Evolutionary conservation across 1,140 invertebrate genomes (phyloP).

Genomic region (silkworm (Bombyx mori)): DNA sequence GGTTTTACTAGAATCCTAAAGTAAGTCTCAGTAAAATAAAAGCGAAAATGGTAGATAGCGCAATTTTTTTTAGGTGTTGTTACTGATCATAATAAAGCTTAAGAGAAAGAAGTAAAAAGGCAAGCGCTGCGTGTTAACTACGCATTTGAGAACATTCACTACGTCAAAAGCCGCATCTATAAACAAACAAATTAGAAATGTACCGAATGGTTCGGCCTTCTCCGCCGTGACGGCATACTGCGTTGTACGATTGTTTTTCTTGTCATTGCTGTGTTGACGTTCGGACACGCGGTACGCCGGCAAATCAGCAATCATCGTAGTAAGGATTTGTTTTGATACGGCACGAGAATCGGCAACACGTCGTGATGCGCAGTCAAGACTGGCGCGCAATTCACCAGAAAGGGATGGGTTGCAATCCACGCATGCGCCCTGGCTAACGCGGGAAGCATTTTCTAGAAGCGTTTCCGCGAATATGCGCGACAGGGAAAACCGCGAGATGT

Average conservation of each 20-base stretch:
- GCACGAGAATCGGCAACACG: constrained; percentile 29
- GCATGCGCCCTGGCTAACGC: constrained; percentile 55
- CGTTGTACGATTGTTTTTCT: constrained; percentile 8
- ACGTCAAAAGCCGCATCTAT: constrained; percentile 32
- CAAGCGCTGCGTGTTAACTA: too few species aligned
- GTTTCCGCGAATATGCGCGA: constrained; percentile 23
- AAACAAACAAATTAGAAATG: constrained; percentile 38
- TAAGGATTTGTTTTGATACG: constrained; percentile 31
- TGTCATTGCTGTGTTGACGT: constrained; percentile 18
- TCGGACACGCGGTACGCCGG: constrained; percentile 33
- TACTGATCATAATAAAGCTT: neutral
- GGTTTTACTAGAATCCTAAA: too few species aligned
- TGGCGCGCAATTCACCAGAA: constrained; percentile 53
- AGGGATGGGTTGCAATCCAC: constrained; percentile 34
- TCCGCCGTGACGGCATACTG: constrained; percentile 9
- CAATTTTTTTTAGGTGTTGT: neutral
- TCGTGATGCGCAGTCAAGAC: constrained; percentile 47
- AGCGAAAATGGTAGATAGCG: neutral
- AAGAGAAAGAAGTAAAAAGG: too few species aligned
- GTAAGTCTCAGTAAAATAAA: too few species aligned
- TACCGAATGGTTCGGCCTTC: constrained; percentile 28
- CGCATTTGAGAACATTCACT: constrained; percentile 26
- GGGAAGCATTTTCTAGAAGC: constrained; percentile 59
- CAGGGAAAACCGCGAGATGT: constrained; percentile 6
- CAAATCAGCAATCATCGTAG: constrained; percentile 54